Base-by-base conservation (phyloP, 1,140 invertebrate species). In the Palaemon carinicauda region DNA sequence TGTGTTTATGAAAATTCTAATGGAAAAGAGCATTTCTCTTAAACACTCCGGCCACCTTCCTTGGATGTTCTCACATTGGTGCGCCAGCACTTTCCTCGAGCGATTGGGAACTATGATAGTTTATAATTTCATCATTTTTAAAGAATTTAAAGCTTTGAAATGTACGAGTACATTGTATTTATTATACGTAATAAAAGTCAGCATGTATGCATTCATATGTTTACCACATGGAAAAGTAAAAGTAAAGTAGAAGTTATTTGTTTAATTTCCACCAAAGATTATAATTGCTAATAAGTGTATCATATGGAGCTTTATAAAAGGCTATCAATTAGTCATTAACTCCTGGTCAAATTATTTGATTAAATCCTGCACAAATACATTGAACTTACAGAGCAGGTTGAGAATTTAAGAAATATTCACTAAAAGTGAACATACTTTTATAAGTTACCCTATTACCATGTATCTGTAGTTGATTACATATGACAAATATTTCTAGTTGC, bases 1-100 rank as follows among this genome's bases (percentile, higher is more conserved):
- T 92, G 92, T 92, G 92, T 92, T 93, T 92, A 92, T 91, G 91
- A 91, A 92, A 92, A 92, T 92, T 92, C 90, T 90, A 90, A 90
- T 90, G 92, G 92, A 92, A 92, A 93, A 92, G 92, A 92, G 92
- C 92, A 92, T 92, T 90, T 92, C 92, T 41, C 91, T 91, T 92
- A 92, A 92, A 92, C 92, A 92, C 92, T 92, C 92, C 92, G 92
- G 91, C 80, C 81, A 52, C 80, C 88, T 82, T 84, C 56, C 71
- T 52, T 79, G 88, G 56, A 53, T 50, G 77, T 24, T 24, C 24
- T 31, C 14, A 27, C 65, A 69, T 31, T 69, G 41, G 41, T 41
- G 41, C 29, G n/a, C 17, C 15, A 31, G 29, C 65, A 21, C 65
- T 27, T 69, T 69, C 65, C 65, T 69, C 65, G 65, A 69, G 65